These are phyloP conservation scores for Proctacanthus coquilletti DNA, from an alignment of 1,140 invertebrate genomes.

Conservation along the genomic window DNA sequence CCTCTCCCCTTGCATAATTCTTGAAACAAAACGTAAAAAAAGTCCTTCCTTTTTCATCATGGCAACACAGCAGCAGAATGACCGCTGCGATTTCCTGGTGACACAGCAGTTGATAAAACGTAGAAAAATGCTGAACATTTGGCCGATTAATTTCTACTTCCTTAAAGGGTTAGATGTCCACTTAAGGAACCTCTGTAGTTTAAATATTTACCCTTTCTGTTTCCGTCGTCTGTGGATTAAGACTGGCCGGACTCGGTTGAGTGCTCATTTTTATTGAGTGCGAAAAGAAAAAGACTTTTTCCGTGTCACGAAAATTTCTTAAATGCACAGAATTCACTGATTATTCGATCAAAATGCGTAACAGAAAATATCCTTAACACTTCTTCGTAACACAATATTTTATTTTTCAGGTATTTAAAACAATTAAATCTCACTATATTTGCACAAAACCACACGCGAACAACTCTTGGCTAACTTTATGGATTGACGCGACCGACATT, in stretches of 20 bases:
- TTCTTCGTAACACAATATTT: no score
- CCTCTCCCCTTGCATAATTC: no score
- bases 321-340: neutral
- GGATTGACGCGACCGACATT: no score
- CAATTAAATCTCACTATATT: neutral
- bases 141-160: no score
- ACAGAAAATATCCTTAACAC: no score
- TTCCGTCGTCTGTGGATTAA: slow-evolving; percentile 9
- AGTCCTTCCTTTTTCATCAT: neutral
- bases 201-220: slow-evolving; percentile 3
- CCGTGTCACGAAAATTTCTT: neutral
- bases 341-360: neutral
- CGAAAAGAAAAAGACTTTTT: neutral
- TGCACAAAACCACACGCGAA: no score
- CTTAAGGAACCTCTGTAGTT: neutral
- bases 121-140: no score
- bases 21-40: neutral
- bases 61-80: neutral
- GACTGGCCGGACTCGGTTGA: slow-evolving; percentile 40
- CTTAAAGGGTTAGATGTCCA: no score
- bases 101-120: neutral
- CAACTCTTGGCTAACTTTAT: no score
- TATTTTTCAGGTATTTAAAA: no score
- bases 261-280: slow-evolving; percentile 31
- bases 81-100: neutral